Evolutionary conservation across 2,888 invertebrate genomes (phyloP).

Genomic region (Limulus polyphemus): DNA sequence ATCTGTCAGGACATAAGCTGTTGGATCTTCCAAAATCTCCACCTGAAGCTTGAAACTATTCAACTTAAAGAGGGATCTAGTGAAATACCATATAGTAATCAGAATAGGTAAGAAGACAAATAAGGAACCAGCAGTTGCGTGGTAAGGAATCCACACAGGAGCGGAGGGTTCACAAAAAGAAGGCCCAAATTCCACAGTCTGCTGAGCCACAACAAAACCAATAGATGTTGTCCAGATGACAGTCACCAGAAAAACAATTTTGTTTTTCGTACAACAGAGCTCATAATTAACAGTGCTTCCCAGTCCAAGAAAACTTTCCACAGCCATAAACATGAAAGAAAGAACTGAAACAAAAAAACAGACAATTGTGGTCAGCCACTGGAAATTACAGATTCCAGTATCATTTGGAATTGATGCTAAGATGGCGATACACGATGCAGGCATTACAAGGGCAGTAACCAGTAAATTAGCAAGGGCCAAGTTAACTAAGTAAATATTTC

Average conservation of each 20-base stretch:
- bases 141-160: constrained; percentile 32
- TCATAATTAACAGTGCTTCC: constrained; percentile 37
- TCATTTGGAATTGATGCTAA: constrained; percentile 46
- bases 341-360: constrained; percentile 53
- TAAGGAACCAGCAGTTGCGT: constrained; percentile 45
- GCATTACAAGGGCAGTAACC: constrained; percentile 54
- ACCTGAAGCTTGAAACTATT: constrained; percentile 16
- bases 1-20: constrained; percentile 38
- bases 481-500: constrained; percentile 55
- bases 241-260: constrained; percentile 43
- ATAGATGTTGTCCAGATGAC: constrained; percentile 47
- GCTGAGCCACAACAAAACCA: constrained; percentile 48
- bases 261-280: constrained; percentile 22
- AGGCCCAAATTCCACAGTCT: constrained; percentile 40
- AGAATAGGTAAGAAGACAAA: constrained; percentile 49
- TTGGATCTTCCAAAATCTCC: constrained; percentile 10
- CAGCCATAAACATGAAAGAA: constrained; percentile 50
- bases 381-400: constrained; percentile 46
- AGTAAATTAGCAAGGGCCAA: constrained; percentile 58
- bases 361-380: constrained; percentile 54
- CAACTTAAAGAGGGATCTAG: constrained; percentile 35
- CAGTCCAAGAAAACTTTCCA: constrained; percentile 49
- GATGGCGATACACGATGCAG: constrained; percentile 54
- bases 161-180: constrained; percentile 30
- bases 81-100: constrained; percentile 43